Percentiles rank a stretch among this genome's conserved stretches.
These are phyloP conservation scores for Perdix hodgsoniae DNA, from an alignment of 2,797 vertebrate genomes.

Conservation along the genomic window DNA sequence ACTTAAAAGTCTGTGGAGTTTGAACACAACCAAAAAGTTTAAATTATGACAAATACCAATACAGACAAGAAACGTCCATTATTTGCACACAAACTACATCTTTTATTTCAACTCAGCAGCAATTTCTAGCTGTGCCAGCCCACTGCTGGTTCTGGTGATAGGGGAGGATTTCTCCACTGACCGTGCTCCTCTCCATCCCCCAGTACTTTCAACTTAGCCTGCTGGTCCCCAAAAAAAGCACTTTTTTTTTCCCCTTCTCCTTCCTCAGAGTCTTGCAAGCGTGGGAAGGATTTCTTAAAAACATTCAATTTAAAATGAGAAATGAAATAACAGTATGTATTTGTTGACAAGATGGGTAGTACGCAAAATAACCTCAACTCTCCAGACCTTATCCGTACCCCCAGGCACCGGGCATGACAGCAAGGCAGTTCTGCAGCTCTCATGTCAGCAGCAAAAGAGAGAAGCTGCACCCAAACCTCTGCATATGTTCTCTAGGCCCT, in stretches of 20 bases:
- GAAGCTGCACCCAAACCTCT: neutral
- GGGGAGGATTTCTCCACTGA: neutral
- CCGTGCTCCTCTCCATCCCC: neutral
- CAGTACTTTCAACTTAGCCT: neutral
- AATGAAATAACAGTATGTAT: neutral
- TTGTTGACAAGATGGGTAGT: neutral
- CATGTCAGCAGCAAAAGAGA: rapidly evolving
- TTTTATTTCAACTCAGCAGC: neutral
- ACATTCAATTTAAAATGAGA: neutral
- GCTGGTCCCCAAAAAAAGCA: rapidly evolving
- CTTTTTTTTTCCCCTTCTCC: neutral
- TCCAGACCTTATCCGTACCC: neutral
- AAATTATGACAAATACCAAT: neutral
- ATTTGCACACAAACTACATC: neutral
- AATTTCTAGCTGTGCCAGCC: neutral
- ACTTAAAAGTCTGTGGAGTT: neutral
- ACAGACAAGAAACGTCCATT: neutral
- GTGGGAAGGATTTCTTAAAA: neutral
- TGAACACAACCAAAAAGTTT: rapidly evolving
- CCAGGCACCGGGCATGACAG: neutral
- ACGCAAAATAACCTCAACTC: neutral
- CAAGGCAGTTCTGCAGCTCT: neutral
- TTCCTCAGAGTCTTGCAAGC: neutral
- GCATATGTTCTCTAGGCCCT: neutral
- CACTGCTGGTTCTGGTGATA: neutral